Evolutionary conservation across 2,113 vertebrate species (phyloP).

Genomic region (Triplophysa dalaica): DNA sequence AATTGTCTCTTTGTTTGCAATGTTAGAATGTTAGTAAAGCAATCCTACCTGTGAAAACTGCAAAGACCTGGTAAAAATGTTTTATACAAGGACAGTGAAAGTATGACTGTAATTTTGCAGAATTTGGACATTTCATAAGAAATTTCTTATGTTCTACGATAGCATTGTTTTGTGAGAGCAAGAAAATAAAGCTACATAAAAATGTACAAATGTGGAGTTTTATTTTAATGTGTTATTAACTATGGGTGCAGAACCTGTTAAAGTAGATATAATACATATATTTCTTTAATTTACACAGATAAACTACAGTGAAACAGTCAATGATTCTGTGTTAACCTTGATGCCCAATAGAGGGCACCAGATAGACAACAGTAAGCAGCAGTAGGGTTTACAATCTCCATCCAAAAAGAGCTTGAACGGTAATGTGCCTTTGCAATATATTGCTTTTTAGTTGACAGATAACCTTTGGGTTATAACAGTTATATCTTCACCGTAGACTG

Average conservation of each 20-base stretch:
- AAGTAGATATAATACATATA: constrained; percentile 18
- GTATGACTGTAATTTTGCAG: background rate
- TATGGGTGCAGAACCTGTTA: constrained; percentile 5
- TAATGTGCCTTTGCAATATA: constrained; percentile 4
- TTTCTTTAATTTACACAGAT: background rate
- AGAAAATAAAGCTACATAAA: background rate
- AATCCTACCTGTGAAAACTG: background rate
- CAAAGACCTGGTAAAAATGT: background rate
- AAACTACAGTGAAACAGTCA: constrained; percentile 4
- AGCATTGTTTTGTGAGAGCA: background rate
- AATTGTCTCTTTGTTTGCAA: background rate
- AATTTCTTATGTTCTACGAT: background rate
- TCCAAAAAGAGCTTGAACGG: constrained; percentile 10
- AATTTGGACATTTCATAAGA: too few species aligned
- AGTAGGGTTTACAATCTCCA: constrained; percentile 8
- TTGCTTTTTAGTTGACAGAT: constrained; percentile 7
- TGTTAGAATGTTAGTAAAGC: background rate
- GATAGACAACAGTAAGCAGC: constrained; percentile 13
- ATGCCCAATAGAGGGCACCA: background rate
- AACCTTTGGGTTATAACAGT: background rate
- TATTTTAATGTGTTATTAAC: constrained; percentile 27
- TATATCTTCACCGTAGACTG: constrained; percentile 3
- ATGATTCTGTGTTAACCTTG: constrained; percentile 9
- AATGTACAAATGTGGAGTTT: constrained; percentile 44
- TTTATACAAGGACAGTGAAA: background rate